Base-by-base conservation (phyloP, 2,888 invertebrate species). In the Amblyteles armatorius region DNA sequence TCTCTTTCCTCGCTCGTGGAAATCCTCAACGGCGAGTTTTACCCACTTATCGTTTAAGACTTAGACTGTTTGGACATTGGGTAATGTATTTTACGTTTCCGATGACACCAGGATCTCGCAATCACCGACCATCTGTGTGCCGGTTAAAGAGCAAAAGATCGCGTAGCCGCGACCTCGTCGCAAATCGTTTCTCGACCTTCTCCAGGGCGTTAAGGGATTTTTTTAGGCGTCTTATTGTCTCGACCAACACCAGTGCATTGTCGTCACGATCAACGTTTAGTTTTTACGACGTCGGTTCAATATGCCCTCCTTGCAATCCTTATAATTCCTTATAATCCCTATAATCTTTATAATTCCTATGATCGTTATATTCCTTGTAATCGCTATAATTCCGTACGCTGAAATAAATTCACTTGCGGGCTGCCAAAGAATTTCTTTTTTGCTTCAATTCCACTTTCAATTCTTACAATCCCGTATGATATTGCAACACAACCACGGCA, bases 21-120 rank as follows among this genome's bases (percentile, higher is more conserved):
- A 63, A 44, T 50, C 65, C n/a, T 50, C 19, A 36, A n/a, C 16
- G 50, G 44, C 16, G 48, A 48, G 36, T 44, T 85, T 65, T 52
- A 26, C 16, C 57, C 13, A 7, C 72, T 74, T 86, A 82, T 85
- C 81, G 78, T 84, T 86, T 79, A 40, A 63, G 7, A 50, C 13
- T 3, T 76, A 63, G 60, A 63, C 19, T 11, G 22, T 22, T 40
- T 72, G 29, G 84, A 83, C 44, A 68, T 77, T 87, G 65, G 89
- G 89, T 90, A 90, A 90, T 76, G 90, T 90, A 90, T 90, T 79
- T 85, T 83, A 84, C 71, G 72, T 85, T 82, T 85, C 72, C 79
- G 60, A 83, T 65, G 84, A 79, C 81, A 81, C 65, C 74, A 82
- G 84, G 77, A 65, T 57, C 65, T 71, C 79, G 29, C 69, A 78